These are phyloP conservation scores for Chloromyia formosa DNA, from an alignment of 2,888 invertebrate genomes.

Conservation along the genomic window DNA sequence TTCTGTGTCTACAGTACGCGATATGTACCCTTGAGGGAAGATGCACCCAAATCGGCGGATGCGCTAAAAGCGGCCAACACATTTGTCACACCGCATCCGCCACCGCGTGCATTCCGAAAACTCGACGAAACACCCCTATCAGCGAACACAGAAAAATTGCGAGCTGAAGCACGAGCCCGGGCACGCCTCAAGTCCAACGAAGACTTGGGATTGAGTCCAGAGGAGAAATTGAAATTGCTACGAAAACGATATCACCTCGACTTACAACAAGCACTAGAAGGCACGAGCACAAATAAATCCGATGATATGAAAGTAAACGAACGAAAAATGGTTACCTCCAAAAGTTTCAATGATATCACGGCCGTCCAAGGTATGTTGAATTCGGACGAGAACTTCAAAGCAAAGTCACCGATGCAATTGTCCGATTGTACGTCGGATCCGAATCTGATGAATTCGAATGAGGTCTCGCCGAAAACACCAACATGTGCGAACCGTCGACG, in stretches of 20 bases:
- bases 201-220: slow-evolving; percentile 76
- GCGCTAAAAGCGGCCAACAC: slow-evolving; percentile 47
- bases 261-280: slow-evolving; percentile 52
- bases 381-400: slow-evolving; percentile 53
- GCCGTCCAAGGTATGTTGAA: slow-evolving; percentile 52
- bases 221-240: slow-evolving; percentile 70
- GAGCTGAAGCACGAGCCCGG: slow-evolving; percentile 71
- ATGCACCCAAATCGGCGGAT: slow-evolving; percentile 13
- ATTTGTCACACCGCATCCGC: slow-evolving; percentile 67
- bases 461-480: background rate
- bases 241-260: slow-evolving; percentile 62
- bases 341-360: slow-evolving; percentile 63
- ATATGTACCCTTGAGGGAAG: slow-evolving; percentile 29
- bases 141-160: slow-evolving; percentile 67
- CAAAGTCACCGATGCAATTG: slow-evolving; percentile 51
- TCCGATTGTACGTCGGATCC: slow-evolving; percentile 68
- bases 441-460: slow-evolving; percentile 64
- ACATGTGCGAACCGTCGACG: slow-evolving; percentile 55
- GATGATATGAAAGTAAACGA: slow-evolving; percentile 57
- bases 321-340: slow-evolving; percentile 62
- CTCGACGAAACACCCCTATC: slow-evolving; percentile 53
- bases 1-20: slow-evolving; percentile 53
- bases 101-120: slow-evolving; percentile 62
- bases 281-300: slow-evolving; percentile 50
- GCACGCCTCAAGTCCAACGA: slow-evolving; percentile 77